Evolutionary conservation across 2,113 vertebrate genomes (phyloP), one percentile per base, ranked within the genome.

Genomic region (Mastomys coucha): DNA sequence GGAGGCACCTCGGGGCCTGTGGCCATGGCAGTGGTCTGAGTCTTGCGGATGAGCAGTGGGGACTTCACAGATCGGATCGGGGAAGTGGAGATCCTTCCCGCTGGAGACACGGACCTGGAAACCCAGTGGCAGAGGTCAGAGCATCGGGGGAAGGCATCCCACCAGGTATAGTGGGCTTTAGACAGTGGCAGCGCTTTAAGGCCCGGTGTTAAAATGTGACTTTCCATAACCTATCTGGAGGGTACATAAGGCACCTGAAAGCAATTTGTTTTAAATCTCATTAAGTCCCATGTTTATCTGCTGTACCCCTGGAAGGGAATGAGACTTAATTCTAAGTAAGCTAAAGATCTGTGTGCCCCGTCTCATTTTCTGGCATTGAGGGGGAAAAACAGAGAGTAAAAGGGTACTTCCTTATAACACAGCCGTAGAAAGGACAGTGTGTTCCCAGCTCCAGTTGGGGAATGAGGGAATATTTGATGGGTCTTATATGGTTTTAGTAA

Each of bases 21-120:
- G 67, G 97, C 85, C 96, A 97, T 51, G 0, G 97, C 88, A 20
- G 93, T n/a, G 11, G 97, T 93, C 4, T 98, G 98, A 33, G 98
- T 97, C 98, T 99, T 99, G 36, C 99, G 98, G 45, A 98, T 96
- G 91, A 99, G 99, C 76, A 99, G 19, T 0, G 99, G 99, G 56
- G 99, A 99, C 98, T 98, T 99, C 56, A 99, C 99, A 7, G 99
- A 99, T 98, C 99, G 99, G 97, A 99, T 99, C 81, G 99, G 99
- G 8, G 99, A 98, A 0, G 99, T 98, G 84, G 99, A 99, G 92
- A 99, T 97, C 98, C 99, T 99, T 91, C 98, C 98, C 63, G 99
- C 99, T 3, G 99, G 99, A 90, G 99, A 99, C 58, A 99, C 99
- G 0, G 99, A 98, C 94, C 99, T 99, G 94, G 65, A 95, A 90